Evolutionary conservation across 1,140 invertebrate genomes (phyloP).

Genomic region (Asobara japonica): DNA sequence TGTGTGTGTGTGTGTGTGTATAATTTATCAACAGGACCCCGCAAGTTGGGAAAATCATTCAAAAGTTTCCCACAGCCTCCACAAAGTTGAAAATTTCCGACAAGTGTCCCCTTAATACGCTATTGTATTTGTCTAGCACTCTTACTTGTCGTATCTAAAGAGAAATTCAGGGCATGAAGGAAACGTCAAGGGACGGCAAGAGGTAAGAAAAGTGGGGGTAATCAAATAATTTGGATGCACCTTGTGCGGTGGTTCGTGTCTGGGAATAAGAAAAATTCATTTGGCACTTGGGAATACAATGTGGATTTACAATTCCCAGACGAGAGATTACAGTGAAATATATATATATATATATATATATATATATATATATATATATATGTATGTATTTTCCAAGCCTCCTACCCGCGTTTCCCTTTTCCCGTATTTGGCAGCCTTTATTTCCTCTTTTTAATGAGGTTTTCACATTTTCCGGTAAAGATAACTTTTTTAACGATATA

Average conservation of each 20-base stretch:
- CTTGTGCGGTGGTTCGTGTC: constrained; percentile 10
- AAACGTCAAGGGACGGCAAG: background rate
- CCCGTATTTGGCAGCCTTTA: background rate
- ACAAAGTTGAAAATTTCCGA: no score
- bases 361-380: no score
- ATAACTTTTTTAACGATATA: constrained; percentile 12
- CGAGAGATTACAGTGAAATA: constrained; percentile 2
- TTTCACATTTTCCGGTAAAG: constrained; percentile 11
- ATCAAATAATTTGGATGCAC: constrained; percentile 29
- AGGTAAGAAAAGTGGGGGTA: background rate
- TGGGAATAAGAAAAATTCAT: constrained; percentile 25
- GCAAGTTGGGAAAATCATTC: no score
- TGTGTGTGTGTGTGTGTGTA: no score
- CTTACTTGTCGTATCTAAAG: background rate
- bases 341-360: no score
- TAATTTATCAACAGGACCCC: no score
- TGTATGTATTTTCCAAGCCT: background rate
- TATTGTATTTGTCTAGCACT: background rate
- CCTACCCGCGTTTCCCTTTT: background rate
- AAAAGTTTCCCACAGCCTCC: no score
- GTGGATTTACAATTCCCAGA: background rate
- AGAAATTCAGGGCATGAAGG: background rate
- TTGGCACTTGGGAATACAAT: constrained; percentile 2
- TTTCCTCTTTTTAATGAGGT: constrained; percentile 10
- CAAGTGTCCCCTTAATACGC: background rate